Base-by-base conservation (phyloP, 2,888 invertebrate species). In the Eupithecia vulgata region DNA sequence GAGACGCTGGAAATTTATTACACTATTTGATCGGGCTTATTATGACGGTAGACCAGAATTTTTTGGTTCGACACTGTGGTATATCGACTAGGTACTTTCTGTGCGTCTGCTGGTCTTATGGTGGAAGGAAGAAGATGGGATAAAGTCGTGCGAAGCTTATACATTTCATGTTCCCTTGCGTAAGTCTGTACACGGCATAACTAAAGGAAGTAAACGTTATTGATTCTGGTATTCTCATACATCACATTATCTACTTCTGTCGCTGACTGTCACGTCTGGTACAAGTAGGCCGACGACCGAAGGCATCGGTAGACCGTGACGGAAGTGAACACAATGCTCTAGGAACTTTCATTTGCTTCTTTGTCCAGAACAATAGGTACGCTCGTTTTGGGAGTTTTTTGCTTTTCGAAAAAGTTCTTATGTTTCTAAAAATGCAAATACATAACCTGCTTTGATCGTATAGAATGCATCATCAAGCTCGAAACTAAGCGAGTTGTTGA, bases 271-370 rank as follows among this genome's bases (percentile, higher is more conserved):
- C 48, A 78, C 71, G 76, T 71, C 73, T 67, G 61, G 64, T 61
- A n/a, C 71, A 72, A 73, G 66, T 74, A 78, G 76, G 77, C 75
- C 78, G 74, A 75, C 75, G 78, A 77, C 76, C 78, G 40, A 68
- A 65, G 70, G 70, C 80, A 76, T 82, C 81, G 83, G 80, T 81
- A 83, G 85, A 84, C 84, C 84, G 83, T 85, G 72, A 70, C 72
- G 71, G 71, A 75, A 75, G 37, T 25, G 74, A 73, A 74, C 65
- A 72, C 73, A 77, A 75, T 70, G 68, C 72, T 64, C 69, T 67
- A 70, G 67, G 71, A 76, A 73, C 73, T 77, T 78, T 76, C 72
- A 78, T 78, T 72, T 75, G 72, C 64, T 69, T 71, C 70, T 75
- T 77, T 78, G 77, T 79, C 72, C 74, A 66, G 68, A 68, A 73